Evolutionary conservation across 2,113 vertebrate species (phyloP), one percentile per base, ranked within the genome.

Genomic region (Numida meleagris): DNA sequence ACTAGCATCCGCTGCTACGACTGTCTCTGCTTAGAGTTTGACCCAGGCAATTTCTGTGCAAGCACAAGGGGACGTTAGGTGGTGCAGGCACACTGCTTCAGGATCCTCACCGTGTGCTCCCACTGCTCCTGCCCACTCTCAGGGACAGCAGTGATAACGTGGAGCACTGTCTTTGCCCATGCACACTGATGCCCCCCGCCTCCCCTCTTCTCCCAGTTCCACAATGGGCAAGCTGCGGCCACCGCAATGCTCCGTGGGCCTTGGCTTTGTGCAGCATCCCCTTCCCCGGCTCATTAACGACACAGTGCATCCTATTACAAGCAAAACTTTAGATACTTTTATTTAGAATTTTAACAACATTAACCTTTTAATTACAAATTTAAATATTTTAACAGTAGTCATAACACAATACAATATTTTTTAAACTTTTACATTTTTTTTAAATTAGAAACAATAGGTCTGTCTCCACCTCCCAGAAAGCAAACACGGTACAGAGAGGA

Each of bases 301-400:
- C 95, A 95, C 95, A 89, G 93, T 72, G 92, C 96, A 94, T 94
- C 95, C 95, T 97, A 96, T 95, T 97, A 96, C 96, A 97, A 96
- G 94, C 95, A 95, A 89, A 97, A 96, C 92, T 96, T 95, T 96
- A 96, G 95, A 97, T 96, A 91, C 91, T 96, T 97, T 97, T 97
- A 97, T 97, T 97, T 96, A 96, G 96, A 92, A 96, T 96, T 97
- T 97, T 96, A 95, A 96, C 96, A 97, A 95, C 94, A 95, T 95
- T 95, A 94, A 96, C 95, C 95, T 96, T 97, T 95, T 94, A 94
- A 92, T 97, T 96, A 97, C 96, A 97, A 96, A 96, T 94, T 96
- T 97, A 96, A 96, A 96, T 96, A 95, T 96, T 94, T 96, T 94
- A 96, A 96, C 96, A 97, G 95, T 94, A 97, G 96, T 97, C 96